Base-by-base conservation (phyloP, 2,888 invertebrate genomes). In the Trisateles emortualis region DNA sequence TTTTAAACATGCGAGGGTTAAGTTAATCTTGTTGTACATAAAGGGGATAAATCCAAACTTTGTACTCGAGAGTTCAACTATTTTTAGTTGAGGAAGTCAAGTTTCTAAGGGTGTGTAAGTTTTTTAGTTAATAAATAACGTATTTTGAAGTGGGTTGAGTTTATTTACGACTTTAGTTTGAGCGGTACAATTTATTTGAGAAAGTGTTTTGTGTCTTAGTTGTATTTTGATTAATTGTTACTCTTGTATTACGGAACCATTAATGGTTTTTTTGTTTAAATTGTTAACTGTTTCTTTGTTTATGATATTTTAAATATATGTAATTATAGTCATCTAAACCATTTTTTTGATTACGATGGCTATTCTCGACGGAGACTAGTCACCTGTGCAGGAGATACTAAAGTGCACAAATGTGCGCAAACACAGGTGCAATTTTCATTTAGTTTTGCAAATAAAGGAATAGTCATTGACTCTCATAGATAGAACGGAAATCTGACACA, bases 41-140 rank as follows among this genome's bases (percentile, higher is more conserved):
- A 54, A 53, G 42, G 52, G 58, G 55, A 67, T 55, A 30, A 35
- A 47, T 43, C 52, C 57, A 22, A 45, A 52, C 48, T 59, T 50
- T n/a, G 14, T 49, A 38, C 52, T 59, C 11, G 50, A 30, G 52
- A 30, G 52, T 54, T 49, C 42, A 55, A 46, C 58, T 63, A 59
- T 63, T 58, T 65, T 56, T 70, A 56, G 63, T 24, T 9, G 16
- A 59, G 62, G 69, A 70, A 64, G 59, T 64, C 11, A 4, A 24
- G 22, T 39, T 53, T 45, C 42, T 19, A 35, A 55, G 52, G 63
- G 36, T 39, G 48, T 30, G 29, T 45, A 26, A 24, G 13, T 59
- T 52, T 65, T 65, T 65, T 47, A 22, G 45, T 62, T 24, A 45
- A 29, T 43, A 51, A 41, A 30, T 52, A 26, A 44, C 13, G 11